Conservation (phyloP, 2,888 invertebrate genomes). For the Polyploca ridens region DNA sequence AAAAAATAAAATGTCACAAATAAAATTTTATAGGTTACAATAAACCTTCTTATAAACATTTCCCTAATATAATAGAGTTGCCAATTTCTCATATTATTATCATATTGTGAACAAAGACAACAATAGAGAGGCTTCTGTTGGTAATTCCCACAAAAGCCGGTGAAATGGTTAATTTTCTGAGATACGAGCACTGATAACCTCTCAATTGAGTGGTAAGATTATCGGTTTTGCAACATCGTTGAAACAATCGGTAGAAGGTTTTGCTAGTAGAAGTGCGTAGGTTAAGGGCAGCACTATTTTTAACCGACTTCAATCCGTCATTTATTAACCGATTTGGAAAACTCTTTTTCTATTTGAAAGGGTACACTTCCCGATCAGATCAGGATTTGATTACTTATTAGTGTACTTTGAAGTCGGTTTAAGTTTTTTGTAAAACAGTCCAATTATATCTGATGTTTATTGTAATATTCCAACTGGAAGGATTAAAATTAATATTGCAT, state of each 20-base stretch:
- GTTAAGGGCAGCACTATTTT: too few species aligned
- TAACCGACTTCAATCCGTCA: too few species aligned
- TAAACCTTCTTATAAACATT: not conserved
- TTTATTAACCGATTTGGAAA: too few species aligned
- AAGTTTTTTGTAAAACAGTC: too few species aligned
- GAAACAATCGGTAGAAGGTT: not conserved
- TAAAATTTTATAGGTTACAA: not conserved
- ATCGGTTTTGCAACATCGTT: not conserved
- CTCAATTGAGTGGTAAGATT: not conserved
- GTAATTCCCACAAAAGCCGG: not conserved
- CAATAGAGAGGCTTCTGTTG: not conserved
- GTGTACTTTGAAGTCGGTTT: too few species aligned
- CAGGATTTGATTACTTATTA: too few species aligned
- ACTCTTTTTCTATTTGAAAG: too few species aligned
- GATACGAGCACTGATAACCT: not conserved
- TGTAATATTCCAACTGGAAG: not conserved
- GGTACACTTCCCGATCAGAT: too few species aligned
- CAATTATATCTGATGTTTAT: too few species aligned
- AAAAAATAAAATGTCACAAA: too few species aligned
- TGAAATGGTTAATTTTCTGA: slow-evolving; percentile 3
- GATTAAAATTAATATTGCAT: not conserved
- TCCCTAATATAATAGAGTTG: not conserved
- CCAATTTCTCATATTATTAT: not conserved
- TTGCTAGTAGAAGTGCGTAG: not conserved
- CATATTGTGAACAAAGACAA: not conserved